These are phyloP conservation scores for Proterorhinus semilunaris DNA, from an alignment of 2,113 vertebrate species.

Conservation along the genomic window DNA sequence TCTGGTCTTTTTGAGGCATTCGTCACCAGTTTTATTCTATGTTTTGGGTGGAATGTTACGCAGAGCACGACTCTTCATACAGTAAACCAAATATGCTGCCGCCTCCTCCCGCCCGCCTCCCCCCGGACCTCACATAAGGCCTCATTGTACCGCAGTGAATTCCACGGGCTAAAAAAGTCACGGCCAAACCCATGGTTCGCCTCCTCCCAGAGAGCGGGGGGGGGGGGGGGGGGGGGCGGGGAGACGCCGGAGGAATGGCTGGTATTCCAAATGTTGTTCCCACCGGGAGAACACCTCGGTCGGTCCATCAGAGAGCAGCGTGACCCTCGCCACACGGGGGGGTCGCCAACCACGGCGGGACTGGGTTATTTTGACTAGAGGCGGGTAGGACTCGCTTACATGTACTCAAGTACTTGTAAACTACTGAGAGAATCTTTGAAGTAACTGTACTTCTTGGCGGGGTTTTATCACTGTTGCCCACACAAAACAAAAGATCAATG, in stretches of 20 bases:
- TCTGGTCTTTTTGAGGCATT: too few relatives aligned
- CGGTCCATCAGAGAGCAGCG: conserved; percentile 40
- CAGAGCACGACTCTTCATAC: too few relatives aligned
- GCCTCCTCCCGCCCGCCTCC: background rate
- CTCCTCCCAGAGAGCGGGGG: conserved; percentile 24
- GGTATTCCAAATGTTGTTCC: conserved; percentile 71
- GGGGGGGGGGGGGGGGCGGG: conserved; percentile 12
- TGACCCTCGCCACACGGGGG: conserved; percentile 19
- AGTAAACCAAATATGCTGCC: background rate
- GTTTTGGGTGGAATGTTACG: too few relatives aligned
- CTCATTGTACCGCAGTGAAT: conserved; percentile 52
- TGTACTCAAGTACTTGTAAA: too few relatives aligned
- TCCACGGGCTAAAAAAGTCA: conserved; percentile 33
- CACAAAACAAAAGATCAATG: too few relatives aligned
- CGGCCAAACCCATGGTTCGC: too few relatives aligned
- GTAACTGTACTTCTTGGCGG: too few relatives aligned
- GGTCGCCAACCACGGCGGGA: background rate
- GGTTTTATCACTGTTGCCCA: too few relatives aligned
- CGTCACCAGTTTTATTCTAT: too few relatives aligned
- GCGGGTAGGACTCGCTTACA: too few relatives aligned
- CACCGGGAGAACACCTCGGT: conserved; percentile 18
- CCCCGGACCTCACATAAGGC: conserved; percentile 42
- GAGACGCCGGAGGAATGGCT: conserved; percentile 63
- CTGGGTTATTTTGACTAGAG: background rate
- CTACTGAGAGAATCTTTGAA: too few relatives aligned